Evolutionary conservation across 2,888 invertebrate species (phyloP), one percentile per base, ranked within the genome.

Genomic region (Sphaeridia pumilis): DNA sequence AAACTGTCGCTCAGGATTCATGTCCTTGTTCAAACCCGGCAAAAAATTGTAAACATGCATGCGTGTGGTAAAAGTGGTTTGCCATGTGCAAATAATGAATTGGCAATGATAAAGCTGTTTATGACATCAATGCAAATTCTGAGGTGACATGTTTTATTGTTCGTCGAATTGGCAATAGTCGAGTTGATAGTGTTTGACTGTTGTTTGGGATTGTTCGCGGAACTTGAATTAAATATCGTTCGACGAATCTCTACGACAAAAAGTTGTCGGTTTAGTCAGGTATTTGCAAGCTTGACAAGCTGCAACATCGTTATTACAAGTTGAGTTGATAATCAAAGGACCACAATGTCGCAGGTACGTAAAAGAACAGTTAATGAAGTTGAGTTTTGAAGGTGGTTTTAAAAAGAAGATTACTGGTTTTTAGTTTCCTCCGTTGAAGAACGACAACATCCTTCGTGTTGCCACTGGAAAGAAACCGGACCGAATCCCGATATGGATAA

Each of bases 401-500:
- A n/a, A n/a, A n/a, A n/a, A n/a, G n/a, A n/a, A n/a, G n/a, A n/a
- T n/a, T n/a, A n/a, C n/a, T n/a, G n/a, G n/a, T 31, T 31, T 31
- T 7, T 14, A 46, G 2, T 94, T 94, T 72, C 93, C 94, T 36
- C 71, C 74, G 10, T 70, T 95, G 52, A 81, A 85, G 73, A 97
- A 97, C 75, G 90, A 94, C 70, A 76, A 87, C 54, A 74, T 97
- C 54, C 70, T 97, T 46, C 79, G 81, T 66, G 93, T 89, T 20
- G 89, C 90, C 1, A 74, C 76, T 52, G 94, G 95, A 0, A 82
- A 92, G 70, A 76, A 78, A 47, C 84, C 87, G 0, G 86, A 87
- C 67, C 80, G 82, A 68, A 80, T 90, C 0, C 97, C 97, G 1
- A 85, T 97, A 25, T 97, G 97, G 97, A 84, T 94, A 20, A 97